Conservation (phyloP, 2,888 invertebrate genomes). For the Suillia variegata region DNA sequence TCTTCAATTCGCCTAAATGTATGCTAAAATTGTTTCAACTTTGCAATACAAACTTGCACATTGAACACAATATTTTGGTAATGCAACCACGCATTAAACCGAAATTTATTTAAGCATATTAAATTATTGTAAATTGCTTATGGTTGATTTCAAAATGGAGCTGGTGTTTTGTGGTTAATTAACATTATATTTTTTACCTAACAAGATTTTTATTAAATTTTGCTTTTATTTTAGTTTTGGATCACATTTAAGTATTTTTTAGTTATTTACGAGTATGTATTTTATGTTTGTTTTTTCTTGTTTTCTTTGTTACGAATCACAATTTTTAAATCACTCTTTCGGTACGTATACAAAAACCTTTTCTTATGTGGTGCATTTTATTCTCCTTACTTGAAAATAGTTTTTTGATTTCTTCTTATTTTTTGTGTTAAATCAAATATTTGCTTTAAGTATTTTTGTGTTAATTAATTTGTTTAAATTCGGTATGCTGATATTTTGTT, state of each 20-base stretch:
- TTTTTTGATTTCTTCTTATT: constrained; percentile 32
- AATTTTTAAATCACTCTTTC: constrained; percentile 48
- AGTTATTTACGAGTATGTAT: background rate
- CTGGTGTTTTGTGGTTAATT: constrained; percentile 34
- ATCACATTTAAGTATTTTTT: background rate
- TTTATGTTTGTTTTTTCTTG: constrained; percentile 22
- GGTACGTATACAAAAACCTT: constrained; percentile 49
- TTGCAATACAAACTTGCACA: too few relatives aligned
- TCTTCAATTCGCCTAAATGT: too few relatives aligned
- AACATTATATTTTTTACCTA: background rate
- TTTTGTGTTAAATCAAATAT: constrained; percentile 17
- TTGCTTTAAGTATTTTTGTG: background rate
- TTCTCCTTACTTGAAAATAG: too few relatives aligned
- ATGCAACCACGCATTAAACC: too few relatives aligned
- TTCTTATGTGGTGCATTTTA: background rate
- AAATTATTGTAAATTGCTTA: constrained; percentile 14
- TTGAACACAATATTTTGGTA: too few relatives aligned
- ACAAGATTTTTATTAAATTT: constrained; percentile 3
- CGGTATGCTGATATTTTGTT: background rate
- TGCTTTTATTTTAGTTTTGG: constrained; percentile 11
- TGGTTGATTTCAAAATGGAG: constrained; percentile 40
- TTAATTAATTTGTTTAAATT: constrained; percentile 9
- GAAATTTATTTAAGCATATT: too few relatives aligned
- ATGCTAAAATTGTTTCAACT: too few relatives aligned
- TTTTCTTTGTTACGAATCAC: constrained; percentile 51